These are phyloP conservation scores for Eueremaeus valkanovi DNA, from an alignment of 2,888 invertebrate genomes.

Conservation along the genomic window DNA sequence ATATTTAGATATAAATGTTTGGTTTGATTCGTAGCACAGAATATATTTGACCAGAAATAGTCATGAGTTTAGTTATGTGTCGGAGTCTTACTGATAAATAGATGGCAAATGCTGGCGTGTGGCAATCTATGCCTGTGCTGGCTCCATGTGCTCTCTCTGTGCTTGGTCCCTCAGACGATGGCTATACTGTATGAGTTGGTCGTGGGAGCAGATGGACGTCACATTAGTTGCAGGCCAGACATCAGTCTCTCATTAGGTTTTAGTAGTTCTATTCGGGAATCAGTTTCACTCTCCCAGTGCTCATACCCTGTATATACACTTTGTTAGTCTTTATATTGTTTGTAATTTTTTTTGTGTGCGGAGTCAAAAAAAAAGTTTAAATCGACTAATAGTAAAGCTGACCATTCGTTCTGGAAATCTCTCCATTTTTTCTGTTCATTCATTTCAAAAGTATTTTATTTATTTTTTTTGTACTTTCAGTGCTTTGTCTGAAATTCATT, in stretches of 20 bases:
- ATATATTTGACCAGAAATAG: background rate
- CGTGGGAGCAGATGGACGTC: constrained; percentile 34
- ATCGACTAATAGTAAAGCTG: background rate
- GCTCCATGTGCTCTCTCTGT: background rate
- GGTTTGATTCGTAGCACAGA: too few relatives aligned
- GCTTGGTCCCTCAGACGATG: background rate
- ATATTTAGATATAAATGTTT: background rate
- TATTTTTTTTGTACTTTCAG: background rate
- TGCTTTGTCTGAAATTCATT: background rate
- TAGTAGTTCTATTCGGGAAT: background rate
- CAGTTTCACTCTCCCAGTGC: background rate
- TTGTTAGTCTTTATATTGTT: background rate
- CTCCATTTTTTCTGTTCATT: too few relatives aligned
- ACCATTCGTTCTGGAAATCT: constrained; percentile 18
- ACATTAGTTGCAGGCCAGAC: constrained; percentile 34
- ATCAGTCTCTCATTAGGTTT: constrained; percentile 28
- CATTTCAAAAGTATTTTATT: constrained; percentile 17
- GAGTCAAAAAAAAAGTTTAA: constrained; percentile 4
- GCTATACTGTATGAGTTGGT: constrained; percentile 3
- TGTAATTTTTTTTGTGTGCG: background rate
- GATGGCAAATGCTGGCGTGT: background rate
- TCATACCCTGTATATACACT: background rate
- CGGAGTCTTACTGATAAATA: background rate
- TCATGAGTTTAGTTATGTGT: background rate
- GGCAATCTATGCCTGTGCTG: background rate